Conservation (phyloP, 1,140 invertebrate genomes). For the Monochamus saltuarius region DNA sequence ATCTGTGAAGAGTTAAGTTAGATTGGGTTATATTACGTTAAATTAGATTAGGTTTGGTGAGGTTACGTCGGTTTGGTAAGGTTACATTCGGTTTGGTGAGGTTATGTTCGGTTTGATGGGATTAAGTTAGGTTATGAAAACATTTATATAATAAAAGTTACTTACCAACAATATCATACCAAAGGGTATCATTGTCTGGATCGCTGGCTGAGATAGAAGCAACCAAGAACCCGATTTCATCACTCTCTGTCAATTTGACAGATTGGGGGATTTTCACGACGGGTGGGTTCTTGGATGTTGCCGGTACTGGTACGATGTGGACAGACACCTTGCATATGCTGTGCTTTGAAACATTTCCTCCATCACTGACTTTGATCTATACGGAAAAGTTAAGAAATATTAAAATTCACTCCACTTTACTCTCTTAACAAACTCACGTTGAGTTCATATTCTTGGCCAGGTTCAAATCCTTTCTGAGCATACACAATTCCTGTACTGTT, state of each 20-base stretch:
- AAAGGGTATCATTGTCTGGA: conserved; percentile 79
- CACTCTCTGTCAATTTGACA: conserved; percentile 80
- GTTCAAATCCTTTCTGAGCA: conserved; percentile 66
- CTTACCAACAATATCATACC: conserved; percentile 88
- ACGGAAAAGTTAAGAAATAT: conserved; percentile 6
- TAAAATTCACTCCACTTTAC: background rate
- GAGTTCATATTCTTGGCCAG: conserved; percentile 77
- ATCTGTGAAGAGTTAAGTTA: no score
- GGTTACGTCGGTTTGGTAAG: no score
- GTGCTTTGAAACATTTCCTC: conserved; percentile 68
- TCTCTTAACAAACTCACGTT: conserved; percentile 59
- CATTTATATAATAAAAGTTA: no score
- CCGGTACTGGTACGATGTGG: conserved; percentile 60
- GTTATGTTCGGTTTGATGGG: no score
- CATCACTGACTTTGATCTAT: conserved; percentile 79
- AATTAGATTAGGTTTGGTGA: no score
- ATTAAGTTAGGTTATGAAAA: no score
- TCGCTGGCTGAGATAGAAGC: conserved; percentile 79
- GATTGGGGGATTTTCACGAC: conserved; percentile 61
- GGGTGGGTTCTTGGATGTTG: conserved; percentile 64
- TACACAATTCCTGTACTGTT: conserved; percentile 78
- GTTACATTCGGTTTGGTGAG: no score
- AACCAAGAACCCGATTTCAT: conserved; percentile 80
- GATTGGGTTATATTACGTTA: no score
- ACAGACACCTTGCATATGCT: conserved; percentile 71